These are phyloP conservation scores for Drosophila recens DNA, from an alignment of 2,888 invertebrate species.

Conservation along the genomic window DNA sequence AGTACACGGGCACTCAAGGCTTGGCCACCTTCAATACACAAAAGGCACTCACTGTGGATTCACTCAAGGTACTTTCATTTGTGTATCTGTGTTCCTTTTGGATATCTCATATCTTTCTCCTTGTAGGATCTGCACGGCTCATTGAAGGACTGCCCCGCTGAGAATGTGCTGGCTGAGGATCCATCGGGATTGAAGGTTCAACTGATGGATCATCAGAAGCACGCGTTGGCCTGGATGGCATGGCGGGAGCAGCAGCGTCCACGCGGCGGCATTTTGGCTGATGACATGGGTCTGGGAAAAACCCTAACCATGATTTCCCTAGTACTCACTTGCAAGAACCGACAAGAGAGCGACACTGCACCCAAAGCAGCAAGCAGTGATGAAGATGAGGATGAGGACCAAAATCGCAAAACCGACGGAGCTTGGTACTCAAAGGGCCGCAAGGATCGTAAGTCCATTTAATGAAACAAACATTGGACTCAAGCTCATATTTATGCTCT, in stretches of 20 bases:
- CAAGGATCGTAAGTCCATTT: slow-evolving; percentile 73
- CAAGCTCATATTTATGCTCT: background rate
- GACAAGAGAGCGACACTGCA: slow-evolving; percentile 61
- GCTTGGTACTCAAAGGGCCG: slow-evolving; percentile 82
- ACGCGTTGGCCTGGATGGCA: slow-evolving; percentile 94
- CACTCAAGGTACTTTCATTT: slow-evolving; percentile 86
- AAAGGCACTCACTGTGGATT: slow-evolving; percentile 89
- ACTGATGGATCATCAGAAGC: slow-evolving; percentile 93
- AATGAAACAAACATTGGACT: background rate
- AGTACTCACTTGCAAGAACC: slow-evolving; percentile 87
- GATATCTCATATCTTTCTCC: background rate
- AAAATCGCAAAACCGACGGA: slow-evolving; percentile 14
- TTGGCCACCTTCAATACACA: slow-evolving; percentile 89
- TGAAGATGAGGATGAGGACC: slow-evolving; percentile 52
- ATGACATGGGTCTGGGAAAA: slow-evolving; percentile 87
- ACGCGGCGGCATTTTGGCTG: slow-evolving; percentile 94
- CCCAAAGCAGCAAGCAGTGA: slow-evolving; percentile 63
- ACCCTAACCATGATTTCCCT: slow-evolving; percentile 93
- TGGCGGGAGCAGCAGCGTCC: slow-evolving; percentile 96
- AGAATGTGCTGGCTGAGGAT: slow-evolving; percentile 87
- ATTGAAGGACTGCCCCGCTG: slow-evolving; percentile 89
- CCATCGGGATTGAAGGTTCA: slow-evolving; percentile 88
- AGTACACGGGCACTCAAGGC: slow-evolving; percentile 86
- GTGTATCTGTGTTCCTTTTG: background rate
- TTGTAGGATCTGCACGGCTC: slow-evolving; percentile 89